Base-by-base conservation (phyloP, 2,113 vertebrate genomes). In the Dissostichus mawsoni region DNA sequence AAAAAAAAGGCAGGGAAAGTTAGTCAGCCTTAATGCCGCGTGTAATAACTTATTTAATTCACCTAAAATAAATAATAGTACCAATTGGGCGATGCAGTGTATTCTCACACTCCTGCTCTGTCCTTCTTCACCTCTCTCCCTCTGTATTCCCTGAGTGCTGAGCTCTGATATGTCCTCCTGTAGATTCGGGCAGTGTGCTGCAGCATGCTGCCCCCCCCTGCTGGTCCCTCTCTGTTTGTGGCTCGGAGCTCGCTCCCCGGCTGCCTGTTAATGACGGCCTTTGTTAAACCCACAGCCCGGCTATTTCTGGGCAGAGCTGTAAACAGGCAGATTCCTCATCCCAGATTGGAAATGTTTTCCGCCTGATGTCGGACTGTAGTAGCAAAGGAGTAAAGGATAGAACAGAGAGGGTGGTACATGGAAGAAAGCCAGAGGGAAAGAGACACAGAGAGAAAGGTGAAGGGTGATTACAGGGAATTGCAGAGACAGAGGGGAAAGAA, bases 281-380 rank as follows among this genome's bases (percentile, higher is more conserved):
- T 94, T 93, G 92, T 94, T 94, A 94, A 94, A 94, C 84, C 94
- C 93, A 90, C 94, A 92, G 90, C 80, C 29, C 53, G 78, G 82
- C 92, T 95, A 94, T 95, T 94, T 93, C 94, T 93, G 90, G 88
- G 85, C 86, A 62, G 52, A n/a, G 87, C 91, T 88, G 92, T 94
- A 94, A 95, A 94, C 92, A 93, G 91, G 76, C 92, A 91, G 94
- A 94, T 93, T 93, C 90, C 89, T 91, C 88, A 78, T 91, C 84
- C 87, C 85, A 87, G 91, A 91, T 81, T 79, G 90, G 89, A 89
- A 92, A 92, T 91, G 85, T 93, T 92, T 90, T 90, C 89, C 78
- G 23, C 87, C 85, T 91, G 14, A 53, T 89, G 82, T 74, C 47
- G 68, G 51, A 16, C 70, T 36, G 57, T 18, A 18, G 58, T 62